These are phyloP conservation scores for Limnephilus marmoratus DNA, from an alignment of 2,888 invertebrate species.

Conservation along the genomic window DNA sequence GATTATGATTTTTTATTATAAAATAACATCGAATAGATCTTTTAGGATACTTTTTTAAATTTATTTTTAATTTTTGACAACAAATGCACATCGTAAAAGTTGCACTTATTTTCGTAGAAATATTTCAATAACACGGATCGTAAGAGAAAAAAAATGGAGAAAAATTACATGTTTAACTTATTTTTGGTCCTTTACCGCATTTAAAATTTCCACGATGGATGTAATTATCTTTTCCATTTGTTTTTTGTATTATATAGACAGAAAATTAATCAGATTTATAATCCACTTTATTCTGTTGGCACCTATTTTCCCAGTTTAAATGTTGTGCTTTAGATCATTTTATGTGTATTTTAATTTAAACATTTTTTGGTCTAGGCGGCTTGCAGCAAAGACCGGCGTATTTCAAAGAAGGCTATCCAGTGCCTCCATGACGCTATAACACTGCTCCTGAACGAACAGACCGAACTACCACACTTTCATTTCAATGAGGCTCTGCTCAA, in stretches of 20 bases:
- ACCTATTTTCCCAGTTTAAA: background rate
- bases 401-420: constrained; percentile 93
- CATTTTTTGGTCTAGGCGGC: constrained; percentile 81
- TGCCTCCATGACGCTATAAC: constrained; percentile 96
- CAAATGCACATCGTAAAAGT: too few relatives aligned
- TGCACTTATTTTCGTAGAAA: too few relatives aligned
- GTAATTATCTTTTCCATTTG: background rate
- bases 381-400: constrained; percentile 91
- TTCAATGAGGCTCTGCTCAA: constrained; percentile 96
- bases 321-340: background rate
- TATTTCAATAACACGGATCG: too few relatives aligned
- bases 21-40: too few relatives aligned
- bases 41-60: too few relatives aligned
- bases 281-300: background rate
- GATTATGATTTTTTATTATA: too few relatives aligned
- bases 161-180: too few relatives aligned
- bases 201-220: too few relatives aligned
- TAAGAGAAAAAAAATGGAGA: too few relatives aligned
- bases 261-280: background rate
- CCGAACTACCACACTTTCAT: constrained; percentile 94
- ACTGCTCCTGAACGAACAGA: constrained; percentile 89
- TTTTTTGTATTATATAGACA: background rate
- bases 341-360: background rate
- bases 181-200: too few relatives aligned
- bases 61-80: too few relatives aligned